Percentiles rank a stretch among this genome's conserved stretches.
phyloP scores from a whole-genome alignment of 2,888 invertebrate species.

The Pristionchus arcanus region DNA sequence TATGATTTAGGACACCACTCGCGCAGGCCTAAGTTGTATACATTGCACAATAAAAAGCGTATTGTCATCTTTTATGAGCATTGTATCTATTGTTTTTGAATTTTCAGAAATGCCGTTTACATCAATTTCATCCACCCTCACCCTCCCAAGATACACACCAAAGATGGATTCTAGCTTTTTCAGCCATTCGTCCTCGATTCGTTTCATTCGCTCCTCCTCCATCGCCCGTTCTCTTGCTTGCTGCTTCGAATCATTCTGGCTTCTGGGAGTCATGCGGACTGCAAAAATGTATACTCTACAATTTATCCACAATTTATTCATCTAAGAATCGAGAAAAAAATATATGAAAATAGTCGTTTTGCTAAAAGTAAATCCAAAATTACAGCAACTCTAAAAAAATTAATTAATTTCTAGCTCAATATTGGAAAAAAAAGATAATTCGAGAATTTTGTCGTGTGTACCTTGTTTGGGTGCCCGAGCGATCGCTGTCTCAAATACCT shows the following conservation, averaged over 20 bases:
- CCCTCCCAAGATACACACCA: neutral
- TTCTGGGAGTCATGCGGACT: slow-evolving; percentile 51
- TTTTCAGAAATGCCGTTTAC: neutral
- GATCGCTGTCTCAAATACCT: slow-evolving; percentile 62
- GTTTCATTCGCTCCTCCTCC: neutral
- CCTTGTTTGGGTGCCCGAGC: slow-evolving; percentile 57
- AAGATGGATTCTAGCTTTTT: slow-evolving; percentile 36
- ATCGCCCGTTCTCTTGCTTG: slow-evolving; percentile 7
- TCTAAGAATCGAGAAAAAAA: neutral
- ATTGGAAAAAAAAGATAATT: too few relatives aligned
- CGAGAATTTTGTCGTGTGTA: neutral
- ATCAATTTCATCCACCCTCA: too few relatives aligned
- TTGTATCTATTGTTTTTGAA: neutral
- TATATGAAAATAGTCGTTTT: neutral
- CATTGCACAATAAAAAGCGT: neutral
- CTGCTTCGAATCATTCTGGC: slow-evolving; percentile 16
- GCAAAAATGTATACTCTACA: neutral
- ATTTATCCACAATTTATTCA: neutral
- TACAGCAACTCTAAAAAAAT: too few relatives aligned
- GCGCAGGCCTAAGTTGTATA: too few relatives aligned
- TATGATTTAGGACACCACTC: too few relatives aligned
- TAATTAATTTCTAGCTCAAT: too few relatives aligned
- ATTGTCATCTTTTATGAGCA: neutral
- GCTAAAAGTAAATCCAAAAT: neutral
- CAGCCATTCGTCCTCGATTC: slow-evolving; percentile 37